A percentile compares a stretch with the other conserved stretches of the same genome.
These are phyloP conservation scores for Homalodisca vitripennis DNA, from an alignment of 1,140 invertebrate genomes.

Conservation along the genomic window DNA sequence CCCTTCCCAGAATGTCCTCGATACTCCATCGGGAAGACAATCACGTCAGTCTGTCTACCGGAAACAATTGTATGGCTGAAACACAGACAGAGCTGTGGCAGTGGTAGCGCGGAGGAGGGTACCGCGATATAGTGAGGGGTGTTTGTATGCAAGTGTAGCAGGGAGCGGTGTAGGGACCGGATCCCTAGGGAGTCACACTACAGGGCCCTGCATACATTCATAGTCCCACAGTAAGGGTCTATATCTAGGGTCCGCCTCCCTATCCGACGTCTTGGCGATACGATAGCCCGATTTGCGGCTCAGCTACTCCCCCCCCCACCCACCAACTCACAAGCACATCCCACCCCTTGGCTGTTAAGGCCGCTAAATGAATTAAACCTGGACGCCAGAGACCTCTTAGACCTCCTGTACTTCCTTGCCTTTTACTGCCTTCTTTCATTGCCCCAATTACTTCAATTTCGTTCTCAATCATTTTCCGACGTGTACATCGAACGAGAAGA, in stretches of 20 bases:
- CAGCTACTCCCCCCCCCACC: background rate
- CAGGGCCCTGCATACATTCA: background rate
- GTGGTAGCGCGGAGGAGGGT: too few relatives aligned
- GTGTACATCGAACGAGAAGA: too few relatives aligned
- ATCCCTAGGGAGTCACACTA: background rate
- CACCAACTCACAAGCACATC: background rate
- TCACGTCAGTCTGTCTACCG: too few relatives aligned
- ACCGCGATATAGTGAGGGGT: too few relatives aligned
- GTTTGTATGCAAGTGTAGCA: too few relatives aligned
- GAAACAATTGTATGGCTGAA: too few relatives aligned
- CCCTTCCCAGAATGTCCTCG: too few relatives aligned
- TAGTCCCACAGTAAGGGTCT: background rate
- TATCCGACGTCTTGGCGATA: background rate
- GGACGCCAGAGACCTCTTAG: background rate
- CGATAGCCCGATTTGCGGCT: background rate
- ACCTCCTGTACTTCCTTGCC: background rate
- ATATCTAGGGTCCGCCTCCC: too few relatives aligned
- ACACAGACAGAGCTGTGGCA: too few relatives aligned
- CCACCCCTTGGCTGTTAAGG: background rate
- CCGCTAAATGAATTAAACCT: conserved; percentile 12
- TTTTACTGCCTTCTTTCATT: background rate
- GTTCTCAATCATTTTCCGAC: too few relatives aligned
- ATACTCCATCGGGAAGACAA: too few relatives aligned
- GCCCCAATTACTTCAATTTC: background rate
- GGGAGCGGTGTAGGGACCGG: background rate